Base-by-base conservation (phyloP, 2,113 vertebrate species). In the Lucifuga dentata region DNA sequence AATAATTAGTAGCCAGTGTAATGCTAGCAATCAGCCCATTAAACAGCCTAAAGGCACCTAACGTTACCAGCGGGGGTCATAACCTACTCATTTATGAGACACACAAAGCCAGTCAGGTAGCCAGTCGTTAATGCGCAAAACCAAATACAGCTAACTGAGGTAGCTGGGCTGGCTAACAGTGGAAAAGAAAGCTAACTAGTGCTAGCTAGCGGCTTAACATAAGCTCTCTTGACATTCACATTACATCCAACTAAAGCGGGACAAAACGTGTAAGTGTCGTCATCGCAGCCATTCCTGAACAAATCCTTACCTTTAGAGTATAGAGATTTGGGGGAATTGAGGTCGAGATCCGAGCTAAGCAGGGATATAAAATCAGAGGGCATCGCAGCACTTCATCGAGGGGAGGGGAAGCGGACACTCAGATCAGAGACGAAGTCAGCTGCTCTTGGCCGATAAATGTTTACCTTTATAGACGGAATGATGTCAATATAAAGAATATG, bases 361-460 rank as follows among this genome's bases (percentile, higher is more conserved):
- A 97, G 95, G 80, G 96, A 96, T 91, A 96, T 95, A 89, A 97
- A 97, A 94, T 97, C 96, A 93, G 96, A 97, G 94, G 96, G 96
- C 96, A 97, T 97, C 94, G 94, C 94, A 93, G 86, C 92, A 90
- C 92, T 90, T 91, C 86, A 90, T 91, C 77, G 85, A 92, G 88
- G 80, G 84, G 89, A 89, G 83, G 84, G 88, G 88, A 90, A 89
- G 89, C 83, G 84, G 90, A 89, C 87, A 88, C 86, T 85, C 88
- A 71, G 65, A 40, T 26, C 52, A 76, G 65, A 81, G 83, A 83
- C 80, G 50, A 73, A 83, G 67, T 76, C 80, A 74, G 72, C 49
- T 35, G 64, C 68, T 64, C 45, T 35, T 32, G 23, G 53, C 59
- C 33, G 48, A 67, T 57, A 80, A 85, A 66, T 85, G 62, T 67